phyloP scores from a whole-genome alignment of 2,888 invertebrate genomes.

The Bursaphelenchus okinawaensis region DNA sequence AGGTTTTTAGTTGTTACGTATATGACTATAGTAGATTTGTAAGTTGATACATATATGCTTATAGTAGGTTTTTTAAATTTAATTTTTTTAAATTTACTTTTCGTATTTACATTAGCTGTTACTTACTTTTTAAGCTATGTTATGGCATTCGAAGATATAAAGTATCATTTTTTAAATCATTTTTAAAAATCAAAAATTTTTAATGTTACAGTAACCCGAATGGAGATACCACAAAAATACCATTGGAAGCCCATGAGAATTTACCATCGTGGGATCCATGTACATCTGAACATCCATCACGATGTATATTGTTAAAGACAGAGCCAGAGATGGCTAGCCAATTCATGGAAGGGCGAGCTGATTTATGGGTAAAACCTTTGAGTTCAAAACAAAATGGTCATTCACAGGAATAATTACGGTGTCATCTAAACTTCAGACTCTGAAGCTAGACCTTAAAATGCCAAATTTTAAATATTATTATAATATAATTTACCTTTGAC shows the following conservation, averaged over 20 bases:
- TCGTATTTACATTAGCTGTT: background rate
- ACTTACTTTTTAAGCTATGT: too few species aligned
- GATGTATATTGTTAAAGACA: background rate
- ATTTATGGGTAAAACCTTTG: background rate
- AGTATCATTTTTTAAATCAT: too few species aligned
- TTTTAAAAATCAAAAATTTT: too few species aligned
- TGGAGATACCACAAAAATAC: slow-evolving; percentile 35
- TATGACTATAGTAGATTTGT: too few species aligned
- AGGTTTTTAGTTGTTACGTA: too few species aligned
- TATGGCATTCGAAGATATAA: too few species aligned
- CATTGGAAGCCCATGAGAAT: background rate
- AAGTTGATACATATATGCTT: too few species aligned
- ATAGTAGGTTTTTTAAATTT: too few species aligned
- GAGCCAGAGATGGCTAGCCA: background rate
- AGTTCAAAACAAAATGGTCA: background rate
- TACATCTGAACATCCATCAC: background rate
- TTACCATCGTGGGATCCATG: background rate
- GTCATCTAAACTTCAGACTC: background rate
- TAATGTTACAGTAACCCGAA: slow-evolving; percentile 41
- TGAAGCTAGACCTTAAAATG: too few species aligned
- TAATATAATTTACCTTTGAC: too few species aligned
- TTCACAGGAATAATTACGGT: background rate
- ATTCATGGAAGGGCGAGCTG: background rate
- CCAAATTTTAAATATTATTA: too few species aligned
- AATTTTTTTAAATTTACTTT: background rate